Evolutionary conservation across 2,797 vertebrate species (phyloP).

Genomic region (Falco columbarius): DNA sequence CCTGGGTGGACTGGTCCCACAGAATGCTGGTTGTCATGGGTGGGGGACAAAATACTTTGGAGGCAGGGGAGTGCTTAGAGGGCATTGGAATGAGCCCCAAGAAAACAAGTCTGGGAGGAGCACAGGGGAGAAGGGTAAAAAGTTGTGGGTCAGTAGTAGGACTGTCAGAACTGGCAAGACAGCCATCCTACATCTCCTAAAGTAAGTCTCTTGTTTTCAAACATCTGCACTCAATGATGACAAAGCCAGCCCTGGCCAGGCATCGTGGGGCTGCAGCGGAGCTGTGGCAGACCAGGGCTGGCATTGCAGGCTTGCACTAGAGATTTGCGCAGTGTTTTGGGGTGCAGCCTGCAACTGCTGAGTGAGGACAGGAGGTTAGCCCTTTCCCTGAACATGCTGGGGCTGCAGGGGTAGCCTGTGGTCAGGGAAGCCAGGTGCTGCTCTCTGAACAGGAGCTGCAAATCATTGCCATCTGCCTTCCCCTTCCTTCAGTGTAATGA

Average conservation of each 20-base stretch:
- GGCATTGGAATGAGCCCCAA: background rate
- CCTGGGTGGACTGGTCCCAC: background rate
- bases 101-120: background rate
- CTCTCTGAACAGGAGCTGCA: background rate
- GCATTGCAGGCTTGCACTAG: background rate
- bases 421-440: background rate
- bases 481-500: background rate
- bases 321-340: background rate
- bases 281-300: rapidly evolving
- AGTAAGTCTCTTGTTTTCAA: background rate
- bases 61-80: background rate
- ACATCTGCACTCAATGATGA: background rate
- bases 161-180: rapidly evolving
- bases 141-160: background rate
- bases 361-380: background rate
- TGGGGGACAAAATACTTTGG: background rate
- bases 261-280: background rate
- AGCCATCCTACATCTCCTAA: background rate
- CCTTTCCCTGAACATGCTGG: background rate
- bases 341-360: background rate
- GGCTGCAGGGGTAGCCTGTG: background rate
- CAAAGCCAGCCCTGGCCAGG: background rate
- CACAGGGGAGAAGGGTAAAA: background rate
- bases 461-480: background rate
- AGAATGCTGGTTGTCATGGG: background rate